Base-by-base conservation (phyloP, 1,140 invertebrate species). In the Ganaspis sp. region DNA sequence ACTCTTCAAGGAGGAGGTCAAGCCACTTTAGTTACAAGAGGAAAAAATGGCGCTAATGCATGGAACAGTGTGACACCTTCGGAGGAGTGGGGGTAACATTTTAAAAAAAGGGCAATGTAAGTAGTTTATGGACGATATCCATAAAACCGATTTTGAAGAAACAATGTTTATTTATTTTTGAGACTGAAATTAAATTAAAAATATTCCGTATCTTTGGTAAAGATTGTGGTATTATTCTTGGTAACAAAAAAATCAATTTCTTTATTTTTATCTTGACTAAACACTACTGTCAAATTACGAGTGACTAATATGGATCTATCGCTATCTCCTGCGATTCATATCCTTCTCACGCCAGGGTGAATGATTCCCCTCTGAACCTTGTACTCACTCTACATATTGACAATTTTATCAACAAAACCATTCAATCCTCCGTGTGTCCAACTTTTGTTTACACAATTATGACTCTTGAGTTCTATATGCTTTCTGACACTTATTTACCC, bases 261-360 rank as follows among this genome's bases (percentile, higher is more conserved):
- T 17, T 49, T 49, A 2, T 3, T 1, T 17, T 49, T 49, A 49
- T 64, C 21, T 26, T 29, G 12, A 64, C 11, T 26, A 49, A 49
- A 64, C 54, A 64, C 19, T 64, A 64, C 54, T 64, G 54, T 64
- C 54, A 64, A 64, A 64, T 64, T 64, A 34, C 29, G 15, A 64
- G 21, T 64, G 54, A 64, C 54, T 64, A 64, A 64, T 64, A 64
- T 29, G 54, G 54, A 29, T 64, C 23, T 64, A 64, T 64, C 11
- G 29, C 21, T 58, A 64, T 29, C 23, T 26, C n/a, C 9, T 9
- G n/a, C 17, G 19, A 53, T 19, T 26, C 23, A 15, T n/a, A 21
- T 12, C 4, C 23, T 29, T 64, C 1, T 29, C 9, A 6, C 5
- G n/a, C 26, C 15, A 64, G 58, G 58, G 58, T 64, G 58, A 64